A percentile compares a stretch with the other conserved stretches of the same genome.
Evolutionary conservation across 2,113 vertebrate genomes (phyloP).

Genomic region (Gallinago media): DNA sequence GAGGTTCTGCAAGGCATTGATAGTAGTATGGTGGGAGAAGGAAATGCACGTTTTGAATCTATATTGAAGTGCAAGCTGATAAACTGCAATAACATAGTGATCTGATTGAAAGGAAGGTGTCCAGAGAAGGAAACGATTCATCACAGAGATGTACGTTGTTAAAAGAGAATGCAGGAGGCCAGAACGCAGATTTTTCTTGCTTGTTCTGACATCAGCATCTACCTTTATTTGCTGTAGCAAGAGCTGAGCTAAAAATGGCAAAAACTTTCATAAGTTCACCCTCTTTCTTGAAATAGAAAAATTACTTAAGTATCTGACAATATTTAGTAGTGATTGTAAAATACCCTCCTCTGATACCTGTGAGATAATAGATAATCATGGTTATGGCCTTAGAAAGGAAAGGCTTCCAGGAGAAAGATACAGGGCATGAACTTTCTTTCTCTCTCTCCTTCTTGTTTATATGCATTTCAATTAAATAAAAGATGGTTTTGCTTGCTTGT

Average conservation of each 20-base stretch:
- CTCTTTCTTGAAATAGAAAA: neutral
- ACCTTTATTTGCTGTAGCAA: neutral
- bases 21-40: neutral
- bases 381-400: neutral
- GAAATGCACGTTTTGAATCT: neutral
- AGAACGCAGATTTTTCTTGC: neutral
- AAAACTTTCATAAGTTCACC: neutral
- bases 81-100: neutral
- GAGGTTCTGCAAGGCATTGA: neutral
- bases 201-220: neutral
- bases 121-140: neutral
- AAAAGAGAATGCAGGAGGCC: neutral
- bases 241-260: neutral
- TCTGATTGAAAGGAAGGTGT: neutral
- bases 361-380: neutral
- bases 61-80: neutral
- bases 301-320: neutral
- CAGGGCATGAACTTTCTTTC: neutral
- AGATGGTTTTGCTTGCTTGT: neutral
- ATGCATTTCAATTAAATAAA: neutral
- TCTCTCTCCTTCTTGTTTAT: neutral
- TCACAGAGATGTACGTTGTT: neutral
- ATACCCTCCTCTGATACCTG: neutral
- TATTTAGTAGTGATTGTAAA: neutral
- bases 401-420: neutral